phyloP scores from a whole-genome alignment of 2,797 vertebrate species.

The Sebastes cheni region DNA sequence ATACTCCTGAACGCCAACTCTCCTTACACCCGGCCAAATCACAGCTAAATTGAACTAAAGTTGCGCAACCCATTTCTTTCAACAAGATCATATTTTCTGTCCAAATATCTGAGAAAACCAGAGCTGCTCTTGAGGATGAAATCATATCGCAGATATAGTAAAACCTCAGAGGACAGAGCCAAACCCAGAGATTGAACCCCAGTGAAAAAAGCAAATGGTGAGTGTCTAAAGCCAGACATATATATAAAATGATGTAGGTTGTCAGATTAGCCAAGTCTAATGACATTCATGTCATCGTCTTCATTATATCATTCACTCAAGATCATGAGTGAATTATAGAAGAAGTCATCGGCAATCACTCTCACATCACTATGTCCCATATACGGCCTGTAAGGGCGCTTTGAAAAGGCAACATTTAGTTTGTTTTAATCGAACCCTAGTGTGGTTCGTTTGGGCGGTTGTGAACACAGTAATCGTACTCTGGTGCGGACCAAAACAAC shows the following conservation, averaged over 20 bases:
- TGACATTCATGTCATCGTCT: not conserved
- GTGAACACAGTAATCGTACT: no score
- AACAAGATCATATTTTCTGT: not conserved
- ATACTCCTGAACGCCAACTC: not conserved
- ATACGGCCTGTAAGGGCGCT: not conserved
- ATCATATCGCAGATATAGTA: not conserved
- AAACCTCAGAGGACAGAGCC: not conserved
- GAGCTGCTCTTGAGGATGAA: not conserved
- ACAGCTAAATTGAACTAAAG: not conserved
- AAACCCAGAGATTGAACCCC: not conserved
- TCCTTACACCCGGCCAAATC: not conserved
- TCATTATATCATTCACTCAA: not conserved
- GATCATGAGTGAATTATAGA: not conserved
- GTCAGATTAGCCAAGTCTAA: not conserved
- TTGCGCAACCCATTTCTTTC: not conserved
- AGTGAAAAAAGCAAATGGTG: not conserved
- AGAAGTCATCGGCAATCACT: not conserved
- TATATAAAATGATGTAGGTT: not conserved
- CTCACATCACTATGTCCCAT: not conserved
- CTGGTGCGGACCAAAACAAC: no score
- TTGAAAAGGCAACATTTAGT: rapidly evolving
- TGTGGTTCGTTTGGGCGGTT: no score
- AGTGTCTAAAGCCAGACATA: not conserved
- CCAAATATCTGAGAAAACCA: not conserved
- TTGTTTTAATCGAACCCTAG: no score